phyloP scores from a whole-genome alignment of 2,113 vertebrate species.

The Strix uralensis region DNA sequence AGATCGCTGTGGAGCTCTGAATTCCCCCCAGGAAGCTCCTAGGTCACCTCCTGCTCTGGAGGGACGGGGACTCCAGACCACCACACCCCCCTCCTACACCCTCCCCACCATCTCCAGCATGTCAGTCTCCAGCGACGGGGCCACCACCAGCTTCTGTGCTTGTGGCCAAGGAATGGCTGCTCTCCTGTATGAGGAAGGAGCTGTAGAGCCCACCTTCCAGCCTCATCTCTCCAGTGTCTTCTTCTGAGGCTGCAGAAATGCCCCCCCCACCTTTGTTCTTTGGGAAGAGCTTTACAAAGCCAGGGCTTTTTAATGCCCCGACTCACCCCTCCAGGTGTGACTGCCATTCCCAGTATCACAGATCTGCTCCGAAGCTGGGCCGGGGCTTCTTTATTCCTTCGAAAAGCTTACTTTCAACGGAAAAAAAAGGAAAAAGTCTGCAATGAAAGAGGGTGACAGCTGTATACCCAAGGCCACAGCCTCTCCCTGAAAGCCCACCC shows the following conservation, averaged over 20 bases:
- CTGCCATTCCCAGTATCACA: background rate
- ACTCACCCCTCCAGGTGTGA: background rate
- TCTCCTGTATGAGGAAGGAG: background rate
- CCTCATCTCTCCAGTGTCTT: background rate
- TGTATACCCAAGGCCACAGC: rapidly evolving
- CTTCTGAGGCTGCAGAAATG: background rate
- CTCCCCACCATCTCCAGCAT: rapidly evolving
- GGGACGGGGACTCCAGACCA: background rate
- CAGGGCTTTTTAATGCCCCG: background rate
- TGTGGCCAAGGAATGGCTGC: rapidly evolving
- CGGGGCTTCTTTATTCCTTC: background rate
- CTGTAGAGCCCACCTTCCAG: background rate
- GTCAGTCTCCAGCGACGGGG: rapidly evolving
- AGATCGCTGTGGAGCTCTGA: background rate
- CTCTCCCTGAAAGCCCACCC: background rate
- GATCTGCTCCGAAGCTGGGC: background rate
- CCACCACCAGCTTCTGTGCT: rapidly evolving
- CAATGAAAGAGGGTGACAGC: background rate
- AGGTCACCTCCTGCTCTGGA: background rate
- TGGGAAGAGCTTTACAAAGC: background rate
- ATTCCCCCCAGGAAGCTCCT: too few species aligned
- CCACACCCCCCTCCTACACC: rapidly evolving
- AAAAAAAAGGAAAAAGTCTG: background rate
- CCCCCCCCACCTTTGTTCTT: background rate
- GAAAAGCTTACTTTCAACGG: background rate